Evolutionary conservation across 1,140 invertebrate genomes (phyloP).

Genomic region (Drosophila mojavensis): DNA sequence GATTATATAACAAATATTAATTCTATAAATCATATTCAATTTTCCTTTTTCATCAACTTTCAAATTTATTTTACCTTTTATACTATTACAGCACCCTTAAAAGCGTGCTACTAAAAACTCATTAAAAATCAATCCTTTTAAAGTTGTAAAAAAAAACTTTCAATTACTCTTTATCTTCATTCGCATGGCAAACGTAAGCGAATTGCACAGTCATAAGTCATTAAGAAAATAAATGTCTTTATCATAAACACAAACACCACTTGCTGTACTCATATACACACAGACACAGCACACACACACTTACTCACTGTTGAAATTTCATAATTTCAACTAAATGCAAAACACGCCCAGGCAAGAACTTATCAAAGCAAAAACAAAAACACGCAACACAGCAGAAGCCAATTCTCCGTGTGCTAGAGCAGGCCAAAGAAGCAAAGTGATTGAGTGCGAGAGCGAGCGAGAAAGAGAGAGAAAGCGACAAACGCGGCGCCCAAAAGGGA

Average conservation of each 20-base stretch:
- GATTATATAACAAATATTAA: too few species aligned
- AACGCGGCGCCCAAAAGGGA: conserved; percentile 14
- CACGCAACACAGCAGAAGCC: conserved; percentile 20
- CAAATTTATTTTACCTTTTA: too few species aligned
- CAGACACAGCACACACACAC: conserved; percentile 10
- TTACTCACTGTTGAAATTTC: conserved; percentile 16
- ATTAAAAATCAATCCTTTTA: neutral
- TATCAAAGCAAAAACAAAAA: conserved; percentile 45
- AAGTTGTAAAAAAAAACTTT: neutral
- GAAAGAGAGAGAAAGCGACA: neutral
- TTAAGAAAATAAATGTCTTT: conserved; percentile 37
- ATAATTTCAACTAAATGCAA: conserved; percentile 56
- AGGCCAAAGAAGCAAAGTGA: neutral
- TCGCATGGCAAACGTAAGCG: neutral
- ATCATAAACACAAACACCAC: conserved; percentile 25
- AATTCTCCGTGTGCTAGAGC: conserved; percentile 12
- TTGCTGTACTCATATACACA: conserved; percentile 3
- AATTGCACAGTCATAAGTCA: conserved; percentile 10
- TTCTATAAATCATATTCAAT: too few species aligned
- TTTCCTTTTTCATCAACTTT: too few species aligned
- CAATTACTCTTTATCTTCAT: conserved; percentile 4
- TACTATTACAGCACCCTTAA: neutral
- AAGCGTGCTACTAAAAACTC: neutral
- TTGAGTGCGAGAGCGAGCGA: neutral
- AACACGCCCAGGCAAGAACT: conserved; percentile 49